phyloP scores from a whole-genome alignment of 2,888 invertebrate species.

The Xestobium rufovillosum region DNA sequence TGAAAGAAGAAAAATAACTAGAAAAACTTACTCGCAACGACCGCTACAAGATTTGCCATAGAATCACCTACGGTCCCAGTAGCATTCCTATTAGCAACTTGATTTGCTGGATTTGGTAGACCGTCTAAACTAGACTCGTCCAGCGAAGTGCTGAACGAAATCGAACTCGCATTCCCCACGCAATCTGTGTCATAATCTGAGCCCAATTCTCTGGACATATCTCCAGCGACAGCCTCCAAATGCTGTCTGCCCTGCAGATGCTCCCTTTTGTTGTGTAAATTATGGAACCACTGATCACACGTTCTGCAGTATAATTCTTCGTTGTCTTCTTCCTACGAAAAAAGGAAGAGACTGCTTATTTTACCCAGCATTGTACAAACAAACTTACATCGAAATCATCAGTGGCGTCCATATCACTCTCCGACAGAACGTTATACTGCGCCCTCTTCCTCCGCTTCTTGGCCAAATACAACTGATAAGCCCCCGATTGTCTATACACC shows the following conservation, averaged over 20 bases:
- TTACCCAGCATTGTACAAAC: background rate
- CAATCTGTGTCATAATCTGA: constrained; percentile 27
- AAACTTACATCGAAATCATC: constrained; percentile 48
- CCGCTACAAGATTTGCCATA: constrained; percentile 35
- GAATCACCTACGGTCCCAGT: constrained; percentile 34
- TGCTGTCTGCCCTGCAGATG: constrained; percentile 52
- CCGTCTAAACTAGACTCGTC: constrained; percentile 43
- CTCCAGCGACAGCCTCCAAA: constrained; percentile 43
- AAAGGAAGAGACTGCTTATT: constrained; percentile 15
- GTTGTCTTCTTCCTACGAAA: constrained; percentile 47
- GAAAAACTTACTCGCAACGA: constrained; percentile 38
- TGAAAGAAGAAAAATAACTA: too few species aligned
- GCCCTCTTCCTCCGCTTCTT: constrained; percentile 45
- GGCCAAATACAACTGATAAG: constrained; percentile 47
- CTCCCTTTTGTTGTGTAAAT: constrained; percentile 51
- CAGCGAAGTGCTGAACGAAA: constrained; percentile 34
- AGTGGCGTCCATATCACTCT: constrained; percentile 48
- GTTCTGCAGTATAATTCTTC: constrained; percentile 51
- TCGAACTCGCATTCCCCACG: constrained; percentile 15
- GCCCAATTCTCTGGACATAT: constrained; percentile 38
- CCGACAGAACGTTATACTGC: constrained; percentile 41
- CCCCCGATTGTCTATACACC: constrained; percentile 49
- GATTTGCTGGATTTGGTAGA: constrained; percentile 26
- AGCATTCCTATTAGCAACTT: too few species aligned
- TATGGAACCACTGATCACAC: constrained; percentile 53